Base-by-base conservation (phyloP, 2,113 vertebrate species). In the Cairina moschata region DNA sequence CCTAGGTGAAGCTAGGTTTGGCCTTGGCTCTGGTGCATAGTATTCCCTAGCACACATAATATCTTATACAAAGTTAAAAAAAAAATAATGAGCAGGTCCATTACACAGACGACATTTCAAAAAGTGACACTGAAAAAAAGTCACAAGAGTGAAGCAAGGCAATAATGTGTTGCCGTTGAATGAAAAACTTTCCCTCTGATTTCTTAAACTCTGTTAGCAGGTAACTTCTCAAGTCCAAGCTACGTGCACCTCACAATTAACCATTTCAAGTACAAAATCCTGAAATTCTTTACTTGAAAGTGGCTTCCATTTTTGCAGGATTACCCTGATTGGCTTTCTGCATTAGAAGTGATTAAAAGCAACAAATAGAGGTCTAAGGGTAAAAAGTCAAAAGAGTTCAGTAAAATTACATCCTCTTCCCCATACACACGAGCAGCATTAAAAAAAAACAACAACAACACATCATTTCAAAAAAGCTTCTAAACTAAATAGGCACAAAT, bases 401-500 rank as follows among this genome's bases (percentile, higher is more conserved):
- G 22, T 40, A 72, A 93, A 91, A 62, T 25, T 0, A 66, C 10
- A 55, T 8, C 8, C 68, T 72, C 48, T 54, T 26, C 34, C 25
- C 26, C 5, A 8, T n/a, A 48, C 17, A 52, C 3, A 14, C 0
- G 0, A 25, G 34, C 21, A 77, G 15, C 36, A 72, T 42, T 77
- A 50, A 94, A 88, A 76, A 4, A 4, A 23, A 40, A 40, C 4
- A 40, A 40, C 38, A 40, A 40, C 40, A 40, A 40, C 40, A 40
- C 9, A 50, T 11, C 1, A 22, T 22, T 86, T 77, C 20, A 79
- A 76, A 85, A 84, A 72, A 82, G 7, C n/a, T 87, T 73, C 29
- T 71, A 62, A 88, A 90, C 40, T 46, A 83, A 83, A 36, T 22
- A 81, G 40, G 20, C 18, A 91, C 69, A 90, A 80, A 62, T 7